A percentile compares a stretch with the other conserved stretches of the same genome.
These are phyloP conservation scores for Leistus spinibarbis DNA, from an alignment of 2,888 invertebrate species.

Conservation along the genomic window DNA sequence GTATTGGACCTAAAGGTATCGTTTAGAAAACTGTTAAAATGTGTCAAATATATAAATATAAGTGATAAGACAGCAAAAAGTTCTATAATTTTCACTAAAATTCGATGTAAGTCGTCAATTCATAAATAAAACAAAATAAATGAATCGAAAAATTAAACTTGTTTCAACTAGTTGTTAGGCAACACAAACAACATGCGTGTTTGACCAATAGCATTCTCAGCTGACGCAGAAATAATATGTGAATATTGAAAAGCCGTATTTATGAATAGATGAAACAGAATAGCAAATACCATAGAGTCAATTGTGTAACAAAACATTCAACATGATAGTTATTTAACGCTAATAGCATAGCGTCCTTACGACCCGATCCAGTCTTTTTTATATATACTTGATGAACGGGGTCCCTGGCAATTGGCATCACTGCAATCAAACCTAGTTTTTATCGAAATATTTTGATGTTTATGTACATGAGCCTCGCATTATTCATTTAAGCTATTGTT, in stretches of 20 bases:
- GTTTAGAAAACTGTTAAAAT: neutral
- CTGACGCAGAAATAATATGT: neutral
- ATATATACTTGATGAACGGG: conserved; percentile 5
- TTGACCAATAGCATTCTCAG: neutral
- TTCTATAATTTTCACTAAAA: neutral
- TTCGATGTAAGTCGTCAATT: neutral
- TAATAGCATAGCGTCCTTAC: conserved; percentile 32
- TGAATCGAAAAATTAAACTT: neutral
- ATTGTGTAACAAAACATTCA: conserved; percentile 34
- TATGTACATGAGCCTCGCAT: neutral
- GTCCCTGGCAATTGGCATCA: neutral
- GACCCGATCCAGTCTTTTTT: conserved; percentile 33
- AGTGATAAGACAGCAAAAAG: neutral
- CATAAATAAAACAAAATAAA: neutral
- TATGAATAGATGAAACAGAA: neutral
- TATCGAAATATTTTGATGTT: no score
- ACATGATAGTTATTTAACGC: conserved; percentile 20
- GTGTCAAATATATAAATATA: neutral
- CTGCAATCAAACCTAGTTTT: no score
- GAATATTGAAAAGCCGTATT: neutral
- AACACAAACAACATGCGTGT: neutral
- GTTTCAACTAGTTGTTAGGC: neutral
- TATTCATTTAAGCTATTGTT: neutral
- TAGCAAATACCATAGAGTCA: conserved; percentile 25
- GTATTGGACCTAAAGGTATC: neutral